Percentiles rank a stretch among this genome's conserved stretches.
These are phyloP conservation scores for Drosophila repleta DNA, from an alignment of 1,140 invertebrate genomes.

Conservation along the genomic window DNA sequence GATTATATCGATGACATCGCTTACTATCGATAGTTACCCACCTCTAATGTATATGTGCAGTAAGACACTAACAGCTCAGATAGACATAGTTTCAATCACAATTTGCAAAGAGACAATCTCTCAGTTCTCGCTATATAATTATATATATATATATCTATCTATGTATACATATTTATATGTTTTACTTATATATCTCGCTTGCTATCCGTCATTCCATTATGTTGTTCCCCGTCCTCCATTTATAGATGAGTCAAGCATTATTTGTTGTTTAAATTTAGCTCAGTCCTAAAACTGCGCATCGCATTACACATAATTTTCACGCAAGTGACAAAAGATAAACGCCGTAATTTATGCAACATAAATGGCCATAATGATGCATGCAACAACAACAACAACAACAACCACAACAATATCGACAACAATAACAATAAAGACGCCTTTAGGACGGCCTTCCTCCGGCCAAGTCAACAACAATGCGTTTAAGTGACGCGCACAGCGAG, in stretches of 20 bases:
- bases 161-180: neutral
- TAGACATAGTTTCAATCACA: too few relatives aligned
- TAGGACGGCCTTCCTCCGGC: constrained; percentile 30
- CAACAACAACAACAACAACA: constrained; percentile 22
- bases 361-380: constrained; percentile 65
- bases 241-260: neutral
- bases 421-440: constrained; percentile 37
- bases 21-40: too few relatives aligned
- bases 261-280: constrained; percentile 13
- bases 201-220: neutral
- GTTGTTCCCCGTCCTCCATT: neutral
- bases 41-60: too few relatives aligned
- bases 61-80: too few relatives aligned
- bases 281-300: constrained; percentile 13
- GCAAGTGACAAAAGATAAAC: constrained; percentile 65
- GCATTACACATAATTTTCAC: constrained; percentile 52
- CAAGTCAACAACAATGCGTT: constrained; percentile 59
- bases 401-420: constrained; percentile 11
- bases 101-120: too few relatives aligned
- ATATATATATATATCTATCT: neutral
- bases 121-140: neutral
- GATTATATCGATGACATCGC: too few relatives aligned
- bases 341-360: constrained; percentile 79
- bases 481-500: constrained; percentile 74
- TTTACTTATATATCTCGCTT: neutral